Percentiles rank a stretch among this genome's conserved stretches.
Conservation (phyloP, 2,888 invertebrate genomes). For the Cataglyphis rosenhaueri region DNA sequence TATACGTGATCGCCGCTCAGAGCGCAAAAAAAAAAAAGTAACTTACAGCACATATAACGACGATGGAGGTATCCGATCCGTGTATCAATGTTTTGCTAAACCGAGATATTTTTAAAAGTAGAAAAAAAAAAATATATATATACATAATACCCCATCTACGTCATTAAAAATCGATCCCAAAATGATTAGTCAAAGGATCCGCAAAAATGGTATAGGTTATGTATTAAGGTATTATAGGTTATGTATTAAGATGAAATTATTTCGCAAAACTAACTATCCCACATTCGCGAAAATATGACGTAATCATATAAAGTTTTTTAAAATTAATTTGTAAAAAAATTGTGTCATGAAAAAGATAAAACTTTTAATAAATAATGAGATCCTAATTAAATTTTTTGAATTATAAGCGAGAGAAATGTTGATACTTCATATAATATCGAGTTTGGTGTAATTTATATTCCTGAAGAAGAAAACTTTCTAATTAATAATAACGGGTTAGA, state of each 20-base stretch:
- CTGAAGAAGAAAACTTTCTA: not conserved
- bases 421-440: not conserved
- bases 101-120: not conserved
- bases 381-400: not conserved
- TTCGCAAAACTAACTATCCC: not conserved
- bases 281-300: not conserved
- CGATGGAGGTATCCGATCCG: not conserved
- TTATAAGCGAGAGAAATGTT: not conserved
- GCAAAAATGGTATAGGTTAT: not conserved
- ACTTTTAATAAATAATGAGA: not conserved
- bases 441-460: not conserved
- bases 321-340: conserved; percentile 3
- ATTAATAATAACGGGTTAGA: conserved; percentile 24
- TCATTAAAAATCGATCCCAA: not conserved
- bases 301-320: not conserved
- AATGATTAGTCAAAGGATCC: not conserved
- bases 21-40: conserved; percentile 5
- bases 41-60: not conserved
- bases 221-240: not conserved
- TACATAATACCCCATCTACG: not conserved
- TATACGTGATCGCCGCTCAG: conserved; percentile 36
- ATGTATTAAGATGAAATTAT: not conserved
- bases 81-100: not conserved
- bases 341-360: not conserved
- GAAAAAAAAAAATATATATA: too few relatives aligned